phyloP scores from a whole-genome alignment of 2,797 vertebrate species.

The Cottoperca gobio region DNA sequence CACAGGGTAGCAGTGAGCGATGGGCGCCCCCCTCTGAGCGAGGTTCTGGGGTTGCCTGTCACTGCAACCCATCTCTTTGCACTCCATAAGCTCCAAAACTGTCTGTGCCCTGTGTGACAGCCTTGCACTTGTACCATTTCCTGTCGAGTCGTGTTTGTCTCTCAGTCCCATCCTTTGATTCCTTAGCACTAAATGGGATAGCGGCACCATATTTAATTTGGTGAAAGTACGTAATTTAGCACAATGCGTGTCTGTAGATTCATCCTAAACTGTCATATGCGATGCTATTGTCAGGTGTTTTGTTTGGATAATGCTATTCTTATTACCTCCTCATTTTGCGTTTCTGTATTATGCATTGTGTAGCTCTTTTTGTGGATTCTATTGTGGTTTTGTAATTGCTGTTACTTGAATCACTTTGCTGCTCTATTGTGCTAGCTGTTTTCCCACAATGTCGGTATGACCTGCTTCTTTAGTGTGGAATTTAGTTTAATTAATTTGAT shows the following conservation, averaged over 20 bases:
- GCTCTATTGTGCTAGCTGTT: slow-evolving; percentile 53
- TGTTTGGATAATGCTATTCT: slow-evolving; percentile 51
- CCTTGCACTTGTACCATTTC: slow-evolving; percentile 28
- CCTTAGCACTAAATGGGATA: slow-evolving; percentile 16
- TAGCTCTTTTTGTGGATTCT: slow-evolving; percentile 37
- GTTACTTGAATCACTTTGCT: slow-evolving; percentile 56
- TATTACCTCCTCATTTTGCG: slow-evolving; percentile 48
- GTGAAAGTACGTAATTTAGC: slow-evolving; percentile 37
- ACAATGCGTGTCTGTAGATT: slow-evolving; percentile 19
- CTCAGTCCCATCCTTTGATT: slow-evolving; percentile 30
- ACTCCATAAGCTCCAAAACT: slow-evolving; percentile 64
- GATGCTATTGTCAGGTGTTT: slow-evolving; percentile 50
- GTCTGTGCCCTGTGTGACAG: slow-evolving; percentile 44
- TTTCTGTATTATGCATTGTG: slow-evolving; percentile 43
- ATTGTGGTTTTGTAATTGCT: slow-evolving; percentile 67
- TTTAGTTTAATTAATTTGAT: slow-evolving; percentile 67
- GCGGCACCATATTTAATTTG: slow-evolving; percentile 36
- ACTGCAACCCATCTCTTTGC: slow-evolving; percentile 63
- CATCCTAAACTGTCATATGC: slow-evolving; percentile 29
- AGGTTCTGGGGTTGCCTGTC: slow-evolving; percentile 63
- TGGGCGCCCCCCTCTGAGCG: slow-evolving; percentile 57
- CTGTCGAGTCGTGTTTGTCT: slow-evolving; percentile 36
- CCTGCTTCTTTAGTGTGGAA: slow-evolving; percentile 43
- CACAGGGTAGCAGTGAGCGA: slow-evolving; percentile 55
- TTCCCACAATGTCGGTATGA: slow-evolving; percentile 40